Evolutionary conservation across 1,140 invertebrate genomes (phyloP).

Genomic region (Bombus fervidus): DNA sequence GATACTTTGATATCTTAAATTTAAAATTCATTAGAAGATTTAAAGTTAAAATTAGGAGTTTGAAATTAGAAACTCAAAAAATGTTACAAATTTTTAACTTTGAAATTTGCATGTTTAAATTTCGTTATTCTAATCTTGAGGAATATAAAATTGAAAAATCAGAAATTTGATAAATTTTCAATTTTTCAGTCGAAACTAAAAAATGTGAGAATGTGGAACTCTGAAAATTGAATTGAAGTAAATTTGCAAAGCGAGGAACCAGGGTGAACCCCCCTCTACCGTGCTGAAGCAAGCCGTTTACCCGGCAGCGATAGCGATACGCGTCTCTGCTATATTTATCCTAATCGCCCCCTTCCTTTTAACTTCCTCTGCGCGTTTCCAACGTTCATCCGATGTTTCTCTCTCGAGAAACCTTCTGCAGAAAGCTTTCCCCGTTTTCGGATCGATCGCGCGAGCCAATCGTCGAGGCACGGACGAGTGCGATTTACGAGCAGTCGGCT

Average conservation of each 20-base stretch:
- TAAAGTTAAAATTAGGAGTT: not conserved
- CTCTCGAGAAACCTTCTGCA: not conserved
- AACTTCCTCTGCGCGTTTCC: conserved; percentile 2
- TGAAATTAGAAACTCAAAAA: not conserved
- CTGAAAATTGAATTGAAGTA: not conserved
- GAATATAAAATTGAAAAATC: no score
- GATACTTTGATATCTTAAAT: no score
- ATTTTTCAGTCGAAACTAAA: no score
- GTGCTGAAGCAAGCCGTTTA: not conserved
- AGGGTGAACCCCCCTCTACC: not conserved
- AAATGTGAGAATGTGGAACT: no score
- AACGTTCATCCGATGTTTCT: not conserved
- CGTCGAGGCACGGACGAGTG: conserved; percentile 73
- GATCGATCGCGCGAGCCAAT: conserved; percentile 72
- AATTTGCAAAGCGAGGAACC: not conserved
- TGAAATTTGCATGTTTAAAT: not conserved
- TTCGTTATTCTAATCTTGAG: no score
- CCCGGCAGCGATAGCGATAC: not conserved
- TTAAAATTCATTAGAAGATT: no score
- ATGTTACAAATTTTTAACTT: not conserved
- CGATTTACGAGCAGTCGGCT: conserved; percentile 68
- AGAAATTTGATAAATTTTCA: no score
- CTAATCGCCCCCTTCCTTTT: conserved; percentile 31
- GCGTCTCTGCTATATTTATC: conserved; percentile 7
- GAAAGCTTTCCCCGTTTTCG: conserved; percentile 15